phyloP scores from a whole-genome alignment of 1,140 invertebrate species.

The Diabrotica virgifera region DNA sequence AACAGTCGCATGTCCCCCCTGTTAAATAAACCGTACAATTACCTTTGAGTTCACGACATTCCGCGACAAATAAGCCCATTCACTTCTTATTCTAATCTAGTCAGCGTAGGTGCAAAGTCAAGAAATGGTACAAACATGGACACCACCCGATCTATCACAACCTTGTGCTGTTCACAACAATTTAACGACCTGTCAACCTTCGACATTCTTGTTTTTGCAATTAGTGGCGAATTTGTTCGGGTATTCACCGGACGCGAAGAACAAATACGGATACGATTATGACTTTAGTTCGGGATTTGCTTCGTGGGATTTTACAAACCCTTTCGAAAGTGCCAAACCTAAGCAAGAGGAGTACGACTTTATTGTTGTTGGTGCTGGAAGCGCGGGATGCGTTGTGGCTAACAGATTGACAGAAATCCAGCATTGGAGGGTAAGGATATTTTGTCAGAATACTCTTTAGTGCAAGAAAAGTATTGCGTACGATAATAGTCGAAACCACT shows the following conservation, averaged over 20 bases:
- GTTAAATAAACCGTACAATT: not conserved
- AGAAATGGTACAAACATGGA: conserved; percentile 52
- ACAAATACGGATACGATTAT: conserved; percentile 6
- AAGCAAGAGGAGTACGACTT: conserved; percentile 50
- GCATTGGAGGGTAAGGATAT: conserved; percentile 50
- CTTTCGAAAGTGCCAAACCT: conserved; percentile 4
- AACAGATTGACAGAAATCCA: conserved; percentile 57
- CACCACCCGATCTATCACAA: conserved; percentile 54
- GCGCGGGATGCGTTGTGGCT: conserved; percentile 65
- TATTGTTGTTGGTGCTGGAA: conserved; percentile 62
- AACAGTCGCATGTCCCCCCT: too few species aligned
- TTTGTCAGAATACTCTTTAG: too few species aligned
- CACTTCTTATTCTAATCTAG: not conserved
- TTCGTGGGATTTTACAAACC: conserved; percentile 11
- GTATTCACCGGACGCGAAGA: conserved; percentile 48
- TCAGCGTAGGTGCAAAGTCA: not conserved
- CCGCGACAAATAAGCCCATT: not conserved
- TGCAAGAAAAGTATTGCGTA: too few species aligned
- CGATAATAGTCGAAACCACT: too few species aligned
- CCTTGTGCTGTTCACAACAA: conserved; percentile 53
- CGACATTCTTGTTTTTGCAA: conserved; percentile 56
- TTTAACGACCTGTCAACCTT: conserved; percentile 56
- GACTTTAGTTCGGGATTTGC: conserved; percentile 9
- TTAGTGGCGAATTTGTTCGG: conserved; percentile 58
- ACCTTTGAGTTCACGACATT: not conserved